These are phyloP conservation scores for Drosophila neutralis DNA, from an alignment of 2,888 invertebrate species.

Conservation along the genomic window DNA sequence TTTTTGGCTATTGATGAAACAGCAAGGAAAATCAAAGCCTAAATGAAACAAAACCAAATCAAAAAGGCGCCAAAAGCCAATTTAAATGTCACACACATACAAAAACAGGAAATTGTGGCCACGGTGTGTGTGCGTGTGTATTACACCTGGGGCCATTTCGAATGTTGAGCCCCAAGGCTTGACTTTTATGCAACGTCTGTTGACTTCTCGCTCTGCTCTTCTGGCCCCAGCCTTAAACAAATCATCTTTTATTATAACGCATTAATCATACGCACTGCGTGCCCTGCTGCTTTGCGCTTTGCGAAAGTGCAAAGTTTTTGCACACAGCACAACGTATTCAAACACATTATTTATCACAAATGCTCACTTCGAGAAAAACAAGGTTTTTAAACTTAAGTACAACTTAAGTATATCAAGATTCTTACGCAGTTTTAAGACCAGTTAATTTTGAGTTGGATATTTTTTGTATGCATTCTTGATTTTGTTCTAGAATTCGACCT, in stretches of 20 bases:
- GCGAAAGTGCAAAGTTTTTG: conserved; percentile 68
- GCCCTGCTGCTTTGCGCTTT: conserved; percentile 27
- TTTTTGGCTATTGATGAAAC: conserved; percentile 38
- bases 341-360: conserved; percentile 35
- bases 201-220: conserved; percentile 67
- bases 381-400: neutral
- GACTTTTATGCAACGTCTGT: conserved; percentile 68
- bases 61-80: conserved; percentile 56
- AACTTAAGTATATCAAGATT: neutral
- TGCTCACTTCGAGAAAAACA: neutral
- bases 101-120: conserved; percentile 43
- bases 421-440: too few relatives aligned
- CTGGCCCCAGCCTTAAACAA: conserved; percentile 59
- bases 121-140: conserved; percentile 27
- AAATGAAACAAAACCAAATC: conserved; percentile 17
- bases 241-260: conserved; percentile 78
- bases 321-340: conserved; percentile 22
- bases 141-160: conserved; percentile 54
- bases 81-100: conserved; percentile 66
- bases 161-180: conserved; percentile 30
- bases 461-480: neutral
- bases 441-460: neutral
- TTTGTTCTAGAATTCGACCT: neutral
- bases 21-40: conserved; percentile 18
- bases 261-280: conserved; percentile 73